A percentile compares a stretch with the other conserved stretches of the same genome.
Evolutionary conservation across 1,140 invertebrate species (phyloP).

Genomic region (Ceratina australensis): DNA sequence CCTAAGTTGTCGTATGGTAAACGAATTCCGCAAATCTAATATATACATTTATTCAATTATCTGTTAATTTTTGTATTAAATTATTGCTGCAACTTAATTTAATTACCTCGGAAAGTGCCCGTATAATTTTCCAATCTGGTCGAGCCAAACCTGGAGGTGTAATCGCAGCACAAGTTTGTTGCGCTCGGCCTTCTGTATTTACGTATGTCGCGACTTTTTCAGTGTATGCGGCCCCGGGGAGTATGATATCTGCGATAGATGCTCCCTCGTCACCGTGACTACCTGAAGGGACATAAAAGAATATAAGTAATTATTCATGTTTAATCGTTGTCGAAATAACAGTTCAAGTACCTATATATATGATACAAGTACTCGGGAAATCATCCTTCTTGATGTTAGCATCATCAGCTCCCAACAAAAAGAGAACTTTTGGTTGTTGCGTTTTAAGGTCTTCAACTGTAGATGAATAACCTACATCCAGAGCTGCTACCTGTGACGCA

Average conservation of each 20-base stretch:
- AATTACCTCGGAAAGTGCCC: constrained; percentile 89
- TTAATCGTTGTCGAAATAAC: not conserved
- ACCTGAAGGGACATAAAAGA: constrained; percentile 80
- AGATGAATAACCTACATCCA: constrained; percentile 96
- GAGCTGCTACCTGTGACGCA: constrained; percentile 95
- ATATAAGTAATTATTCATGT: not conserved
- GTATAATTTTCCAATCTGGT: constrained; percentile 99
- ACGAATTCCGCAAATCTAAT: constrained; percentile 88
- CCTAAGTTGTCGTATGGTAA: constrained; percentile 95
- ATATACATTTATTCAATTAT: constrained; percentile 57
- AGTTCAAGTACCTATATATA: constrained; percentile 90
- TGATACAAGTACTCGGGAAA: constrained; percentile 92
- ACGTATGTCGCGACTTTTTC: constrained; percentile 98
- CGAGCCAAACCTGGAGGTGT: constrained; percentile 95
- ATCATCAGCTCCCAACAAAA: constrained; percentile 96
- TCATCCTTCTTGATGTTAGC: constrained; percentile 87
- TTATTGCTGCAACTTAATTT: not conserved
- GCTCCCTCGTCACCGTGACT: constrained; percentile 98
- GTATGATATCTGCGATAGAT: constrained; percentile 93
- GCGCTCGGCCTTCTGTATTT: constrained; percentile 98
- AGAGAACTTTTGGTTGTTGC: constrained; percentile 89
- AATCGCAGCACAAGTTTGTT: constrained; percentile 94
- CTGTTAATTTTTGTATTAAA: not conserved
- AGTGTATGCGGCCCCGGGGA: constrained; percentile 99
- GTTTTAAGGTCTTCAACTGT: constrained; percentile 86